Base-by-base conservation (phyloP, 2,113 vertebrate species). In the Vimba vimba region DNA sequence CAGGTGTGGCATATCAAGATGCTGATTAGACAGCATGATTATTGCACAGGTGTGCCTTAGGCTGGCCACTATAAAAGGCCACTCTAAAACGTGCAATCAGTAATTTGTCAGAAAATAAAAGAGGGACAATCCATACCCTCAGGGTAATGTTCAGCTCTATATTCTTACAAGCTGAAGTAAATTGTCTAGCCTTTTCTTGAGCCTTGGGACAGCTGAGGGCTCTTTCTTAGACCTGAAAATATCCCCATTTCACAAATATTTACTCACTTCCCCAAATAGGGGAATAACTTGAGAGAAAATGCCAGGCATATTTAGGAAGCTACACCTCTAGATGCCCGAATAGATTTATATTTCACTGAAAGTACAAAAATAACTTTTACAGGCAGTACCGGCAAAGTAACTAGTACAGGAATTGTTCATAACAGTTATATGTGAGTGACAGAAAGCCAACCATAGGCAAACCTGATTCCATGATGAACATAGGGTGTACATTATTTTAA, bases 111-210 rank as follows among this genome's bases (percentile, higher is more conserved):
- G 27, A 4, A 81, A 30, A 81, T 66, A 50, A 25, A 64, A 64
- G 39, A 66, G 36, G 13, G 17, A 8, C 78, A 64, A 33, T 66
- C 1, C 19, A 23, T 52, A 8, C n/a, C 33, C 62, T 66, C 10
- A 23, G 9, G 79, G 12, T 82, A 50, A 52, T 27, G 15, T 64
- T 64, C 8, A 27, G 36, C 6, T 43, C 12, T 75, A n/a, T 33
- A 81, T 50, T 81, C 79, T 66, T 36, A 36, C 27, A 25, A 27
- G 17, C 43, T 68, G 27, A 82, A 82, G 36, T 25, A 47, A 19
- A 68, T 52, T 27, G 68, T 68, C 25, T 33, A 27, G 39, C 36
- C 79, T 68, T 81, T 50, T 23, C 43, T 82, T 82, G 27, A 82
- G 62, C 79, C 11, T 10, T 27, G 27, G 62, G 79, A 43, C 60